Base-by-base conservation (phyloP, 1,140 invertebrate species). In the Grapholita molesta region DNA sequence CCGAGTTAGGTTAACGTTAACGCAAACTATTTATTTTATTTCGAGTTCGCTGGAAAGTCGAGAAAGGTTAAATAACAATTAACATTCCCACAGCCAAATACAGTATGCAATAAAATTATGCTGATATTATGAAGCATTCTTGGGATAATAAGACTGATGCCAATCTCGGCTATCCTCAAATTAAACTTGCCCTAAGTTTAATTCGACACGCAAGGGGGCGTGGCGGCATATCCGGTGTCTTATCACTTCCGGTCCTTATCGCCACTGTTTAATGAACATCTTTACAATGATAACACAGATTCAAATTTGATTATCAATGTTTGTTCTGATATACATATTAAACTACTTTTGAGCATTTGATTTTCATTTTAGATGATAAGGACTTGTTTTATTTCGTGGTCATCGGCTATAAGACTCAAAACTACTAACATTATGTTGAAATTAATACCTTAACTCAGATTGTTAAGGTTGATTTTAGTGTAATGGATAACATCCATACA, bases 241-340 rank as follows among this genome's bases (percentile, higher is more conserved):
- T 86, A 85, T 85, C 83, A 75, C 72, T 86, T 86, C 84, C 84
- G 79, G 78, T 80, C 68, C 65, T 61, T 74, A 74, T 64, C 64
- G 77, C 79, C 73, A 80, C 76, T 82, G 82, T 83, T 84, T 83
- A 85, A 86, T 84, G 84, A 83, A 81, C 75, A 82, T 75, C 76
- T 76, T 72, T 53, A 61, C 52, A 66, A 71, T 76, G 77, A 77
- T 75, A 80, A 75, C n/a, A 30, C 12, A 64, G 64, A 53, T 68
- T 70, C 70, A 67, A 67, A 70, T 61, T 68, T 48, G 55, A 48
- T 52, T 68, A 57, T 18, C 48, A 61, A 28, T 61, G 42, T 11
- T 23, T 25, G 23, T 15, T 32, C n/a, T 6, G 12, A 6, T 18
- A 21, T 48, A 48, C 7, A 48, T n/a, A n/a, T n/a, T n/a, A n/a